phyloP scores from a whole-genome alignment of 2,113 vertebrate genomes.

The Protobothrops flavoviridis region DNA sequence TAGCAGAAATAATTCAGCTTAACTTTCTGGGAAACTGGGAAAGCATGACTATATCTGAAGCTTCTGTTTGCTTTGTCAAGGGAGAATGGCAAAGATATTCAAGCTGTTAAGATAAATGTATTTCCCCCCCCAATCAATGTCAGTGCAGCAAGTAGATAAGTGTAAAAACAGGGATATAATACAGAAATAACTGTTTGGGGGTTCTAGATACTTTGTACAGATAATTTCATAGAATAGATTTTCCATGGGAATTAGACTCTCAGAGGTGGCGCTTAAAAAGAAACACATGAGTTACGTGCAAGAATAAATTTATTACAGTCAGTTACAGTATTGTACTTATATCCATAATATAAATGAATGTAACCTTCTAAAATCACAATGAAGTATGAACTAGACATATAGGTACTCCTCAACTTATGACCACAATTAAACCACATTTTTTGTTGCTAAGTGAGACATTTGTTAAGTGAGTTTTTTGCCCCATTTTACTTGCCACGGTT shows the following conservation, averaged over 20 bases:
- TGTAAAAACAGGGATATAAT: not conserved
- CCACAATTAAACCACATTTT: too few relatives aligned
- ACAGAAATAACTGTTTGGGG: not conserved
- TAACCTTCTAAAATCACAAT: not conserved
- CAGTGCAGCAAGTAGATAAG: slow-evolving; percentile 15
- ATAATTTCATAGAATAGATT: not conserved
- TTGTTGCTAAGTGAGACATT: not conserved
- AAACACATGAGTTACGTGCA: not conserved
- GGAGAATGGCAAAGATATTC: not conserved
- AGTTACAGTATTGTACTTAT: not conserved
- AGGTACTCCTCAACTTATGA: not conserved
- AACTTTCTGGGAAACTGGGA: not conserved
- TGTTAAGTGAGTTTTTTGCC: not conserved
- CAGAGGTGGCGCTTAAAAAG: not conserved
- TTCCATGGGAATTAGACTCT: not conserved
- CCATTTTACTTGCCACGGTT: not conserved
- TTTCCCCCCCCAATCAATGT: not conserved
- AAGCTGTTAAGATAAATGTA: slow-evolving; percentile 7
- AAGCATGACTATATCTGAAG: slow-evolving; percentile 5
- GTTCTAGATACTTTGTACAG: not conserved
- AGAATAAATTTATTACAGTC: not conserved
- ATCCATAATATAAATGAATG: too few relatives aligned
- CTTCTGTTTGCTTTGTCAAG: not conserved
- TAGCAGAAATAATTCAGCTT: not conserved
- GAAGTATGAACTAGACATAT: not conserved